phyloP scores from a whole-genome alignment of 2,797 vertebrate species.

The Dryobates pubescens region DNA sequence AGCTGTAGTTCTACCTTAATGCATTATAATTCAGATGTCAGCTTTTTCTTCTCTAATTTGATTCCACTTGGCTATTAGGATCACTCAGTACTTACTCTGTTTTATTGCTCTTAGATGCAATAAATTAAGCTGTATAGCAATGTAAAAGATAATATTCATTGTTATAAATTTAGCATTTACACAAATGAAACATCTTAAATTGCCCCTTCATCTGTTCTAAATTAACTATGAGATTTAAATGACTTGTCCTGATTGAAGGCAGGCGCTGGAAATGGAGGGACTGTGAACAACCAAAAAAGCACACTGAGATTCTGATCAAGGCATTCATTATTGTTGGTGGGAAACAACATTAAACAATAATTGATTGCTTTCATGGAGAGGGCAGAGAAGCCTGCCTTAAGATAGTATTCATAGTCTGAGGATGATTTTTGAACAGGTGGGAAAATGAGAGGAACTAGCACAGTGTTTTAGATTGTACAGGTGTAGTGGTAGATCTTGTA shows the following conservation, averaged over 20 bases:
- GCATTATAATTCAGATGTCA: constrained; percentile 55
- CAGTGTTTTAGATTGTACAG: not conserved
- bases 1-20: constrained; percentile 51
- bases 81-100: constrained; percentile 5
- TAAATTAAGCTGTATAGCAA: constrained; percentile 48
- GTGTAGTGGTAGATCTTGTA: not conserved
- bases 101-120: constrained; percentile 65
- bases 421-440: not conserved
- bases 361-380: constrained; percentile 1
- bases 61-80: constrained; percentile 56
- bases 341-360: constrained; percentile 14
- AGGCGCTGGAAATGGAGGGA: not conserved
- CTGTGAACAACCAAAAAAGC: constrained; percentile 20
- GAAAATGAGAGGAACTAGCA: not conserved
- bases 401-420: not conserved
- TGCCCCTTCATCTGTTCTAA: constrained; percentile 52
- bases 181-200: constrained; percentile 26
- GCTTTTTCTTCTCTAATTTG: constrained; percentile 49
- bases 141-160: constrained; percentile 49
- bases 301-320: constrained; percentile 15
- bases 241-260: constrained; percentile 40
- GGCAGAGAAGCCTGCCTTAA: not conserved
- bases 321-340: constrained; percentile 22
- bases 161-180: constrained; percentile 55
- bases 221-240: constrained; percentile 64